Base-by-base conservation (phyloP, 1,140 invertebrate genomes). In the Ceratina calcarata region DNA sequence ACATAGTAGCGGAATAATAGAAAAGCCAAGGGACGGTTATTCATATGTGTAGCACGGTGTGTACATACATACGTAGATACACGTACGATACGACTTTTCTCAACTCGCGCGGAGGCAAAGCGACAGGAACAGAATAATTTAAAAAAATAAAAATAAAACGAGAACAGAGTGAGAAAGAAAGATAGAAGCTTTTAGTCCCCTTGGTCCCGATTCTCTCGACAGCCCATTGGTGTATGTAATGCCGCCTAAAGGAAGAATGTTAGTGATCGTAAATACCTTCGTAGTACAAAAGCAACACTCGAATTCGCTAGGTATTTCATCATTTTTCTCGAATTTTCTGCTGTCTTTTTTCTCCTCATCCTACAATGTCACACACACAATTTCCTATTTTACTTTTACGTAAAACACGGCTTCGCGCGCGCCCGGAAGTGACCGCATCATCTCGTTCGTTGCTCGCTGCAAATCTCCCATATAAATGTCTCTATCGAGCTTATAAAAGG, bases 201-300 rank as follows among this genome's bases (percentile, higher is more conserved):
- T 69, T 58, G 22, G 22, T 74, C 71, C 57, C 22, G 16, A 83
- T 60, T 76, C 55, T 57, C 64, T 73, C 66, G 73, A 85, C 78
- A 84, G 83, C 82, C 83, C 83, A 85, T 85, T 86, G 84, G 84
- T 85, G 84, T 86, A 86, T 86, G 84, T 85, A 86, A 62, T 86
- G 84, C 84, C 83, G 80, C 72, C 83, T 82, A 72, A 80, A 72
- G 57, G 67, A 82, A 86, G 64, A 85, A 86, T 70, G 81, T 86
- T 86, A 82, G 73, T 86, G 83, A 83, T 91, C 84, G 91, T 91
- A 92, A 92, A 95, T 97, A 98, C 97, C 97, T 98, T 97, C 92
- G 97, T 96, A 92, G 96, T 97, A 95, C 97, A 98, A 96, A 97
- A 98, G 95, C 97, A 98, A 97, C 97, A 98, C 95, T 97, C 97